Evolutionary conservation across 2,888 invertebrate species (phyloP), one percentile per base, ranked within the genome.

Genomic region (Mactromeris polynyma): DNA sequence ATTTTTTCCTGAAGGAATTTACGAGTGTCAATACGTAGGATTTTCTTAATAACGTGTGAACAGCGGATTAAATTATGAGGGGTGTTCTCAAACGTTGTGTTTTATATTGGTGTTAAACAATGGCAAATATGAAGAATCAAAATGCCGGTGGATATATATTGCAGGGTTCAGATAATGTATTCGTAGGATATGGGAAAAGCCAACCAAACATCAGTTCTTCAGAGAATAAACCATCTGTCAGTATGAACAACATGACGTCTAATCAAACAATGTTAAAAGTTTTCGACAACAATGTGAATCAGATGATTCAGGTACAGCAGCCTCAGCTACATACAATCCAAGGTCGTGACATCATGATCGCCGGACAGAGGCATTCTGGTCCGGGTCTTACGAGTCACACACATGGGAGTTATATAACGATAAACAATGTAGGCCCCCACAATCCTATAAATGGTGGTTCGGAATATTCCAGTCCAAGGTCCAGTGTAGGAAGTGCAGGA

Each of bases 381-480:
- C 93, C 94, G 21, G 92, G 89, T 64, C 88, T 87, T 21, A 77
- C 86, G 2, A 87, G 86, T 58, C 85, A 87, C 21, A 40, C 38
- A 6, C 81, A 87, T 17, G 90, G 91, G 42, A 87, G 87, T 78
- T 89, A 89, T 89, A 77, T 91, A 79, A 86, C 90, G 82, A 85
- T 92, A 38, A 88, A 93, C 58, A 89, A 90, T 81, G 86, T 91
- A 33, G 83, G 91, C 83, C 91, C 88, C 11, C 87, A 89, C 26
- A 85, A 79, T 73, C 83, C 78, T 77, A 54, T 84, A 7, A 84
- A 84, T 26, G 84, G 84, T 54, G 86, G 86, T 51, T 87, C 86
- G 7, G 86, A 87, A 40, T 87, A 87, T 82, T 84, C 84, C 64
- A 97, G 97, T 91, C 96, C 97, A 33, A 96, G 97, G 91, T 97